Evolutionary conservation across 1,140 invertebrate genomes (phyloP).

Genomic region (Papilio aristodemus): DNA sequence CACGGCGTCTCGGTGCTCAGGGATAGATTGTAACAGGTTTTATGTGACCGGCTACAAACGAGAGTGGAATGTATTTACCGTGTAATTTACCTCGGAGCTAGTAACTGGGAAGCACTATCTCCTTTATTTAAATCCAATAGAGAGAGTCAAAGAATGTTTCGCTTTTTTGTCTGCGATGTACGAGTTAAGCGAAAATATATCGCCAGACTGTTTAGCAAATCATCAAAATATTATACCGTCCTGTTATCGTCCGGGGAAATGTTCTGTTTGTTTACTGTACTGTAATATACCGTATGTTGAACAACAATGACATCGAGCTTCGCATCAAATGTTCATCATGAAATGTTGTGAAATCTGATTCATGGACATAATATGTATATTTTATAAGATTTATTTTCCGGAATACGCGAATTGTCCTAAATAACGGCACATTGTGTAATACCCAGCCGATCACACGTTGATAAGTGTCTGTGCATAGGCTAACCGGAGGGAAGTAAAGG

Average conservation of each 20-base stretch:
- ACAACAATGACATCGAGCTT: too few relatives aligned
- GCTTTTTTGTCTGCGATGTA: too few relatives aligned
- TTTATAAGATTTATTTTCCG: too few relatives aligned
- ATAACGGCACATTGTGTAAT: background rate
- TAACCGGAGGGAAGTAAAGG: background rate
- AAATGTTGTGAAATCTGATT: too few relatives aligned
- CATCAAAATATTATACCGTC: too few relatives aligned
- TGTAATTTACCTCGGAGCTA: background rate
- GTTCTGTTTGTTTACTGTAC: too few relatives aligned
- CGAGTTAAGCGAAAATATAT: too few relatives aligned
- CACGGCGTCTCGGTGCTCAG: background rate
- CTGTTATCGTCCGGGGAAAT: too few relatives aligned
- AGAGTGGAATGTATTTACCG: background rate
- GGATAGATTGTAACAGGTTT: constrained; percentile 18
- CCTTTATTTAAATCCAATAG: background rate
- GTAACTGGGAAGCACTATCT: background rate
- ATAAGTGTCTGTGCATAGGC: background rate
- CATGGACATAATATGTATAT: background rate
- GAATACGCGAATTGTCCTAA: too few relatives aligned
- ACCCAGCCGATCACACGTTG: background rate
- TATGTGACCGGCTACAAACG: constrained; percentile 17
- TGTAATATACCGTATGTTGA: too few relatives aligned
- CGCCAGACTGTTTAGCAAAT: too few relatives aligned
- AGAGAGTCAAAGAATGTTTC: background rate
- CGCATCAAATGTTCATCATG: too few relatives aligned